Evolutionary conservation across 1,140 invertebrate genomes (phyloP).

Genomic region (Brachionus rotundiformis): DNA sequence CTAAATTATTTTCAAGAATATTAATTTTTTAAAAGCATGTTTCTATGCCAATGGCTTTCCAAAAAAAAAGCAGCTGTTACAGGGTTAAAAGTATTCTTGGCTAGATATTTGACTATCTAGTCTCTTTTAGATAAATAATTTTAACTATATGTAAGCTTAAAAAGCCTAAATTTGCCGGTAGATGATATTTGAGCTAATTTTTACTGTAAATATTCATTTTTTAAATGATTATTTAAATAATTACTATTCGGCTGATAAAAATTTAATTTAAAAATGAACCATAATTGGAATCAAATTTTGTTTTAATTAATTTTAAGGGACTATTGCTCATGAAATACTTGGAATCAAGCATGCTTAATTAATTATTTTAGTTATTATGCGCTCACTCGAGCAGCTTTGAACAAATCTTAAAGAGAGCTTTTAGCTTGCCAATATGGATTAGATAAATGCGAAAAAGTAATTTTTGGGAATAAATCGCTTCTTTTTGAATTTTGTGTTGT

Average conservation of each 20-base stretch:
- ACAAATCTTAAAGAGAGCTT: neutral
- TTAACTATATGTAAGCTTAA: too few species aligned
- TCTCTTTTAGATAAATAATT: neutral
- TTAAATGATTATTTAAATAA: neutral
- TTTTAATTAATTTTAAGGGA: neutral
- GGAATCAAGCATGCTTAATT: neutral
- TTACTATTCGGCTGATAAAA: neutral
- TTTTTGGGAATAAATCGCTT: too few species aligned
- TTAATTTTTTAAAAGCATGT: neutral
- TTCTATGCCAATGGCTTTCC: neutral
- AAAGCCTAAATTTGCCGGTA: too few species aligned
- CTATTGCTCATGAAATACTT: neutral
- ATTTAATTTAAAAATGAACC: neutral
- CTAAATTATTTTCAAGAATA: neutral
- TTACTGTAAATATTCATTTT: neutral
- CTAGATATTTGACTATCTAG: neutral
- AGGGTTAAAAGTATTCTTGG: neutral
- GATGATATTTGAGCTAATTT: neutral
- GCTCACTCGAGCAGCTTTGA: neutral
- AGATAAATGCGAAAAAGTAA: too few species aligned
- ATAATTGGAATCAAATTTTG: neutral
- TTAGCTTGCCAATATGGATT: too few species aligned
- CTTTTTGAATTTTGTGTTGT: too few species aligned
- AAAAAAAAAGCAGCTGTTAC: neutral
- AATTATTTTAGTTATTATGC: neutral